Evolutionary conservation across 2,113 vertebrate genomes (phyloP).

Genomic region (Dissostichus mawsoni): DNA sequence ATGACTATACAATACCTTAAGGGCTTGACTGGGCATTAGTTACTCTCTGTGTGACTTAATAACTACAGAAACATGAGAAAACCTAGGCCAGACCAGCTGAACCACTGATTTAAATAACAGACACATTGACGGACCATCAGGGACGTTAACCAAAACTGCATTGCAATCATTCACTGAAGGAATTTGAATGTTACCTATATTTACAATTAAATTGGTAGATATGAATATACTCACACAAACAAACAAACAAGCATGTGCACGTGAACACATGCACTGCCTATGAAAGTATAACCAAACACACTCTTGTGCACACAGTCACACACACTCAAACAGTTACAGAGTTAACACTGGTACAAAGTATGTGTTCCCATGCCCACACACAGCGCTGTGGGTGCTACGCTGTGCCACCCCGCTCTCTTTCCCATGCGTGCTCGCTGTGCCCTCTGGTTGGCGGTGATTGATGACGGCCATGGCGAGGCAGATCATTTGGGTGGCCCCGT

Average conservation of each 20-base stretch:
- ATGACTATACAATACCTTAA: background rate
- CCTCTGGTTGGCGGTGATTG: slow-evolving; percentile 86
- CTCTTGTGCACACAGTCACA: slow-evolving; percentile 9
- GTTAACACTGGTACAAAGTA: slow-evolving; percentile 35
- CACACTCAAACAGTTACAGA: slow-evolving; percentile 37
- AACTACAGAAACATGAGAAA: background rate
- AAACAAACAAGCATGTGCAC: background rate
- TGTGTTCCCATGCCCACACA: slow-evolving; percentile 48
- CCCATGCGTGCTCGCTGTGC: slow-evolving; percentile 76
- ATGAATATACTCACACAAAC: background rate
- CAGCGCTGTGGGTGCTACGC: slow-evolving; percentile 64
- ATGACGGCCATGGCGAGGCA: slow-evolving; percentile 83
- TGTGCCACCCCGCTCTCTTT: slow-evolving; percentile 73
- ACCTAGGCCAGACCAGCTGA: background rate
- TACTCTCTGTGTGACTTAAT: background rate
- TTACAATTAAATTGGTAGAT: background rate
- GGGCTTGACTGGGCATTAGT: background rate
- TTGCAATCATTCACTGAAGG: background rate
- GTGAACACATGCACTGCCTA: background rate
- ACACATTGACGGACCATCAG: background rate
- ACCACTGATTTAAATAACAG: background rate
- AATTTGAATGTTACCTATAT: background rate
- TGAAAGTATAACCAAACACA: background rate
- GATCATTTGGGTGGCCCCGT: slow-evolving; percentile 87
- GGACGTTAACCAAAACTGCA: background rate